Evolutionary conservation across 1,140 invertebrate genomes (phyloP), one percentile per base, ranked within the genome.

Genomic region (Rhopalosiphum padi): DNA sequence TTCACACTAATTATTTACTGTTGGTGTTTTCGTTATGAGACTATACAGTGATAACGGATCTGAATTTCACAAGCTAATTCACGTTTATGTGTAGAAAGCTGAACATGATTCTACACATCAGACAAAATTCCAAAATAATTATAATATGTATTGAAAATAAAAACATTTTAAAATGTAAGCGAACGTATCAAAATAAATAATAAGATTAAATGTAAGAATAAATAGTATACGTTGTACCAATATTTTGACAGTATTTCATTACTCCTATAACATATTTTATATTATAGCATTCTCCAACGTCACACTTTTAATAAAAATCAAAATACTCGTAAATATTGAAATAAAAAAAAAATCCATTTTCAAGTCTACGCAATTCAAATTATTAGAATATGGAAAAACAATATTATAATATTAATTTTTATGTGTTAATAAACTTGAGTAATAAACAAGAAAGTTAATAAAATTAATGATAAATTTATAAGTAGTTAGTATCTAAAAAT

Each of bases 81-180:
- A 43, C 25, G 15, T 90, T 68, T 68, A 90, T 90, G 89, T 90
- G 53, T 90, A 90, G 89, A 90, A 90, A 90, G 89, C 89, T 68
- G 89, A 90, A 90, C 88, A 90, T 25, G 53, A 51, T 51, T 51
- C 53, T 53, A 43, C 23, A 15, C 15, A 43, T 90, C 89, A 68
- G 25, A 43, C 30, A 0, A 68, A 68, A 43, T 90, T 30, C 7
- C 22, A 25, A 90, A 90, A 60, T 53, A 55, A 53, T 41, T 25
- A 89, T 55, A 55, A 53, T 55, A 89, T 21, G 46, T 51, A 35
- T 35, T 48, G 21, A 87, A 88, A 48, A 23, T 23, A 35, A 51
- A 18, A 77, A 77, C 60, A 18, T n/a, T 77, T n/a, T 6, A n/a
- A 77, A 77, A n/a, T n/a, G 5, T 77, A 77, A 77, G n/a, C 2